Conservation (phyloP, 2,888 invertebrate genomes). For the Cosmia trapezina region DNA sequence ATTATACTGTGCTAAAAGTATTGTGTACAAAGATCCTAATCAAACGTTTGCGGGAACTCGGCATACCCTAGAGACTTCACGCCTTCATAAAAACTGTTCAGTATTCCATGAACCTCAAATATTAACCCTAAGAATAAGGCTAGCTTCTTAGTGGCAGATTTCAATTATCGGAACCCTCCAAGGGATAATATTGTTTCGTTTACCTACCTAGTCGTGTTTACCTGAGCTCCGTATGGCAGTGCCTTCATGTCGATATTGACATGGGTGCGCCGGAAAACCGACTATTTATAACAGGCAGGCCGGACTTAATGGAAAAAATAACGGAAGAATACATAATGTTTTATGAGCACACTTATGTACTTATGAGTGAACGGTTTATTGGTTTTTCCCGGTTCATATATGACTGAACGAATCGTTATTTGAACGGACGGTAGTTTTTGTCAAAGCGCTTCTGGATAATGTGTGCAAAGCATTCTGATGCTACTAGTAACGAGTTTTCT, state of each 20-base stretch:
- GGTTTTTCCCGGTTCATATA: slow-evolving; percentile 17
- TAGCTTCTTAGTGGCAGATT: slow-evolving; percentile 49
- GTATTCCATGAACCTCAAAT: slow-evolving; percentile 49
- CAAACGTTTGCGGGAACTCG: slow-evolving; percentile 49
- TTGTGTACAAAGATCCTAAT: slow-evolving; percentile 55
- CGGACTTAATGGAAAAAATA: slow-evolving; percentile 59
- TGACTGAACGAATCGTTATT: slow-evolving; percentile 6
- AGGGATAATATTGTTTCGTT: slow-evolving; percentile 56
- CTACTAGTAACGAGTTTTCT: too few relatives aligned
- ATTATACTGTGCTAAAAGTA: slow-evolving; percentile 51
- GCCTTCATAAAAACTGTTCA: slow-evolving; percentile 60
- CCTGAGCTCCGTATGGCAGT: slow-evolving; percentile 51
- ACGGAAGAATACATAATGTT: slow-evolving; percentile 51
- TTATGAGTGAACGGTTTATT: slow-evolving; percentile 34
- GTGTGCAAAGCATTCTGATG: background rate
- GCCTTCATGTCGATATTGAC: slow-evolving; percentile 73
- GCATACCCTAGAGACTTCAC: slow-evolving; percentile 46
- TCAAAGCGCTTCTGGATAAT: background rate
- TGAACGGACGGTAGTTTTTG: background rate
- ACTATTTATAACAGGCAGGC: slow-evolving; percentile 68
- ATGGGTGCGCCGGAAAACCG: slow-evolving; percentile 69
- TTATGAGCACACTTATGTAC: slow-evolving; percentile 40
- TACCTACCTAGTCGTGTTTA: slow-evolving; percentile 62
- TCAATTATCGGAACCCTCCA: slow-evolving; percentile 62
- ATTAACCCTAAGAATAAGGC: slow-evolving; percentile 43